Base-by-base conservation (phyloP, 2,888 invertebrate species). In the Abrostola triplasia region DNA sequence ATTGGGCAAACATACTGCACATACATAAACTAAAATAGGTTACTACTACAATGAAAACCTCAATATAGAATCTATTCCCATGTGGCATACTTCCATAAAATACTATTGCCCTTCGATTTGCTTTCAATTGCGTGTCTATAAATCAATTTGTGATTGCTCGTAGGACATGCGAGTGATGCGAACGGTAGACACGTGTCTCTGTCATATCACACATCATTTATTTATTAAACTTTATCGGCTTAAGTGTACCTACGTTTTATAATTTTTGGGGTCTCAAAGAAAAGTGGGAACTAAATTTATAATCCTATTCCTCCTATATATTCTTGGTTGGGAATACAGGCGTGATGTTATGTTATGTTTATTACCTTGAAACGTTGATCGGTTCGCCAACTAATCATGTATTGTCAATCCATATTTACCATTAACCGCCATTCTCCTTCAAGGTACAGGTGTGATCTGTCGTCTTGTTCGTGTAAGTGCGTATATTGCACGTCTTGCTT, bases 401-500 rank as follows among this genome's bases (percentile, higher is more conserved):
- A 6, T 11, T 49, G n/a, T n/a, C 49, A 49, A 24, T 49, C 49
- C 35, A 36, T 49, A 36, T 48, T 48, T 48, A 48, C 48, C 11
- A 48, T 48, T 48, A 8, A 48, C 24, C 9, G 11, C 35, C 1
- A 53, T 12, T 53, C 9, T n/a, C n/a, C 12, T 37, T 36, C 36
- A 36, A 12, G 12, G 36, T 7, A 11, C 13, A 6, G 37, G 24
- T 40, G 38, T n/a, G n/a, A 35, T 40, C 5, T 48, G 41, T 7
- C 50, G 54, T 41, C n/a, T n/a, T 36, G 40, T 5, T 36, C 10
- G 13, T 24, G 11, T 49, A 72, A 6, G 35, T 60, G 41, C 10
- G 9, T 49, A 41, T 42, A 44, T 48, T 24, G 42, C 54, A 44
- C 44, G 57, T 44, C 59, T 58, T 72, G 55, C 24, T 58, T 76